A percentile compares a stretch with the other conserved stretches of the same genome.
Conservation (phyloP, 2,113 vertebrate genomes). For the Emydocephalus ijimae region DNA sequence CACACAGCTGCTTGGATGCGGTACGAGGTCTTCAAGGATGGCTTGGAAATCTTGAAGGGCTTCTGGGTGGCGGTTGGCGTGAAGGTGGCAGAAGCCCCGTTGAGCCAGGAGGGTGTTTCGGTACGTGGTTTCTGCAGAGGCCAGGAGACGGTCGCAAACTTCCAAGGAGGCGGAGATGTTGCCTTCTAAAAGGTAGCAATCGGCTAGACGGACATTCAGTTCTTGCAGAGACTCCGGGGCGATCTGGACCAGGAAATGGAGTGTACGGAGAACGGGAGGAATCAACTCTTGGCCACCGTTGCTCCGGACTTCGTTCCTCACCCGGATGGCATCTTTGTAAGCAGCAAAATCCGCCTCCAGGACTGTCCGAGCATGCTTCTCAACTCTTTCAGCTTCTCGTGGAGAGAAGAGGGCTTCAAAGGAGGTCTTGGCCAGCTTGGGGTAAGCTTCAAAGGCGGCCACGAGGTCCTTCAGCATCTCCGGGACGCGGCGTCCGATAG, state of each 20-base stretch:
- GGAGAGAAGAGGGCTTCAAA: conserved; percentile 76
- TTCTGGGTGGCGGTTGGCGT: conserved; percentile 66
- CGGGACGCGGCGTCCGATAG: conserved; percentile 57
- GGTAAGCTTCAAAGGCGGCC: conserved; percentile 75
- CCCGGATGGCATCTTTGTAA: conserved; percentile 77
- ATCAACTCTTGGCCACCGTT: conserved; percentile 77
- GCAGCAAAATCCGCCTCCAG: conserved; percentile 73
- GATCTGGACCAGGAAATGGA: conserved; percentile 81
- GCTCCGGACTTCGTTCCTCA: conserved; percentile 76
- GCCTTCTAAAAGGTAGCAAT: conserved; percentile 84
- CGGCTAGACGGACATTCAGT: conserved; percentile 80
- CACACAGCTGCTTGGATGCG: conserved; percentile 84
- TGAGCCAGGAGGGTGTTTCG: conserved; percentile 82
- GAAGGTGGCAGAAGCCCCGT: conserved; percentile 83
- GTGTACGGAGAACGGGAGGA: conserved; percentile 69
- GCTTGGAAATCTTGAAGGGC: conserved; percentile 87
- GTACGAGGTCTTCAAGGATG: conserved; percentile 80
- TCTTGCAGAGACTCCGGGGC: conserved; percentile 69
- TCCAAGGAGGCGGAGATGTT: conserved; percentile 70
- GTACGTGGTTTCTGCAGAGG: conserved; percentile 68
- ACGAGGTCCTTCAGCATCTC: conserved; percentile 77
- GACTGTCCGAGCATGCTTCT: conserved; percentile 54
- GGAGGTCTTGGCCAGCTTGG: conserved; percentile 64
- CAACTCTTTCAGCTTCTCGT: conserved; percentile 43
- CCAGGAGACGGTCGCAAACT: conserved; percentile 79